Evolutionary conservation across 2,797 vertebrate genomes (phyloP), one percentile per base, ranked within the genome.

Genomic region (Acrocephalus scirpaceus): DNA sequence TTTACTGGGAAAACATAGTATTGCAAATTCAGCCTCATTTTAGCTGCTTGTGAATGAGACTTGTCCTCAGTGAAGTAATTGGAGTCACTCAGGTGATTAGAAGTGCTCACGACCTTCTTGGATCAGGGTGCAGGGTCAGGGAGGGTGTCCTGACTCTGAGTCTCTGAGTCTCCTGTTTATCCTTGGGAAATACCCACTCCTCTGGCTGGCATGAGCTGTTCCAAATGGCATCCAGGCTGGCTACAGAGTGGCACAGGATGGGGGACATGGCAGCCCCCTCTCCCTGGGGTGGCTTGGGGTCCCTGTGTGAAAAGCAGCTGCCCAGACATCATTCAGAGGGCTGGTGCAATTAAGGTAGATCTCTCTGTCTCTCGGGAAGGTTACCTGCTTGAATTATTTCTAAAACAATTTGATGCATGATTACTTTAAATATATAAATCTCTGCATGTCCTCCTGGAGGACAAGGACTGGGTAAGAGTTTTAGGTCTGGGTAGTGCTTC

Each of bases 1-100:
- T 95, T 97, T 97, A 83, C 74, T 18, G 75, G 94, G 73, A 95
- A 97, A 94, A 67, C 50, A 18, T 42, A 82, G 44, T 51, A 34
- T 64, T 84, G 79, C 61, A 69, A 94, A 93, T 61, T 87, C 70
- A 72, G 40, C 79, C 47, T 90, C 74, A 53, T 74, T 83, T 42
- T 66, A 77, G 32, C 26, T 23, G 51, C 13, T 57, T 51, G 36
- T 61, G 47, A 44, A 30, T 30, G 44, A 30, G 15, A 16, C n/a
- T 86, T 79, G 64, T 67, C 65, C 38, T 57, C n/a, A 6, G 38
- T 44, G 42, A 61, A 74, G n/a, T 65, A 58, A 54, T 0, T 10
- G 25, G 51, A n/a, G 48, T 82, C 36, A 21, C 53, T 73, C n/a
- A 50, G 74, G 58, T 76, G 66, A 30, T 81, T 3, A 8, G 6